A percentile compares a stretch with the other conserved stretches of the same genome.
Conservation (phyloP, 2,797 vertebrate genomes). For the Crocidura indochinensis region DNA sequence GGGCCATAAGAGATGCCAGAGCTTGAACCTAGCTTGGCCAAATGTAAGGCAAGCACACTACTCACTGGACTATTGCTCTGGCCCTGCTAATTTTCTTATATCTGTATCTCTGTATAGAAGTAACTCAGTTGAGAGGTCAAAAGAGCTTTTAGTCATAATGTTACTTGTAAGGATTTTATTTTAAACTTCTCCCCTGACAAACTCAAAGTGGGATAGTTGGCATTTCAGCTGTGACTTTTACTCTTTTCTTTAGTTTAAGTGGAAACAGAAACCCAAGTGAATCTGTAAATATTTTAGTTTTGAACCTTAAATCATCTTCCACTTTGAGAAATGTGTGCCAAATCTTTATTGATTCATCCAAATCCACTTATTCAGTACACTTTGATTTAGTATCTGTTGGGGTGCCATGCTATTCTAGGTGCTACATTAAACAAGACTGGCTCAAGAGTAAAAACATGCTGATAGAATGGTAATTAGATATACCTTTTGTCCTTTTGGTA, state of each 20-base stretch:
- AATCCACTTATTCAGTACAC: not conserved
- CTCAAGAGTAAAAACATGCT: not conserved
- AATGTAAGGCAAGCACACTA: too few relatives aligned
- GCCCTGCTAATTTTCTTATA: conserved; percentile 57
- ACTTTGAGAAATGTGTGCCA: not conserved
- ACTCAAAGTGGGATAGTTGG: conserved; percentile 30
- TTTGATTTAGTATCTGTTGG: not conserved
- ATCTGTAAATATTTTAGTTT: conserved; percentile 59
- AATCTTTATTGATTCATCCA: not conserved
- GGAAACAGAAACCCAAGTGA: conserved; percentile 17
- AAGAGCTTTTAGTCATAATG: conserved; percentile 23
- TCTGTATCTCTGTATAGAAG: conserved; percentile 67
- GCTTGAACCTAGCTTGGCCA: too few relatives aligned
- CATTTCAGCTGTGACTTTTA: conserved; percentile 64
- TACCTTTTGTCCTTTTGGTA: not conserved
- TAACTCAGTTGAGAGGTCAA: conserved; percentile 72
- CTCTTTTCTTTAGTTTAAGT: not conserved
- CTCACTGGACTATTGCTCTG: conserved; percentile 52
- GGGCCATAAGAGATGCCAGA: too few relatives aligned
- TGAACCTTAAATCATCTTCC: not conserved
- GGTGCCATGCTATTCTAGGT: not conserved
- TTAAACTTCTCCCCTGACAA: conserved; percentile 53
- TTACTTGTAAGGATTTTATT: conserved; percentile 68
- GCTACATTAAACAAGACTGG: not conserved
- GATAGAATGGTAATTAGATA: not conserved